These are phyloP conservation scores for Eulemur rufifrons DNA, from an alignment of 2,113 vertebrate species.

Conservation along the genomic window DNA sequence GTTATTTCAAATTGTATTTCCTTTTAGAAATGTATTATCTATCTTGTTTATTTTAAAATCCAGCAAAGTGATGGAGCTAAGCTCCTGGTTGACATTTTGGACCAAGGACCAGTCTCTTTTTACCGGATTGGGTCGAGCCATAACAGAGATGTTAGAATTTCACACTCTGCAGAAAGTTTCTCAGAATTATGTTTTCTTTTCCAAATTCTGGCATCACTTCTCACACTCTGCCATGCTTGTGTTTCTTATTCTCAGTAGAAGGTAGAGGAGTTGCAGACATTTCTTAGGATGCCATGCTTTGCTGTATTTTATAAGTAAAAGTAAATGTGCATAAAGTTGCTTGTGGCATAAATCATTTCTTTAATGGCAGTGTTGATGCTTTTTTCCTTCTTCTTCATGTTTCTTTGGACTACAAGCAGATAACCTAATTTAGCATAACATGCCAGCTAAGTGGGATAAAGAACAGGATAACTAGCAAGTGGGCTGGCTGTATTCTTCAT, in stretches of 20 bases:
- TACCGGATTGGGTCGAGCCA: neutral
- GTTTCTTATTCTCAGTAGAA: neutral
- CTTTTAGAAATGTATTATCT: neutral
- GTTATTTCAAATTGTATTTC: neutral
- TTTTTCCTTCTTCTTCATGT: neutral
- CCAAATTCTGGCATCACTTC: neutral
- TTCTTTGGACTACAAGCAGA: neutral
- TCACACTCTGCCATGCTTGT: neutral
- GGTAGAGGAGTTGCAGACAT: too few relatives aligned
- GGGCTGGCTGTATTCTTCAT: neutral
- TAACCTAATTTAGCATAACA: slow-evolving; percentile 12
- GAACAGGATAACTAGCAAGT: neutral
- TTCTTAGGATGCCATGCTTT: neutral
- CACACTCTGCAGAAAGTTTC: neutral
- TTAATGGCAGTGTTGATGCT: neutral
- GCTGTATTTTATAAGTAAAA: neutral
- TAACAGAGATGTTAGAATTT: neutral
- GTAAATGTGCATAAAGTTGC: neutral
- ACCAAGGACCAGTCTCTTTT: neutral
- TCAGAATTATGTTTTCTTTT: neutral
- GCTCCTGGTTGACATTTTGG: neutral
- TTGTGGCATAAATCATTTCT: neutral
- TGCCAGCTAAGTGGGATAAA: neutral
- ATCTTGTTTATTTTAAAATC: neutral
- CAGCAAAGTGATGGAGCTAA: neutral